Base-by-base conservation (phyloP, 1,140 invertebrate genomes). In the Drosophila tsacasi region DNA sequence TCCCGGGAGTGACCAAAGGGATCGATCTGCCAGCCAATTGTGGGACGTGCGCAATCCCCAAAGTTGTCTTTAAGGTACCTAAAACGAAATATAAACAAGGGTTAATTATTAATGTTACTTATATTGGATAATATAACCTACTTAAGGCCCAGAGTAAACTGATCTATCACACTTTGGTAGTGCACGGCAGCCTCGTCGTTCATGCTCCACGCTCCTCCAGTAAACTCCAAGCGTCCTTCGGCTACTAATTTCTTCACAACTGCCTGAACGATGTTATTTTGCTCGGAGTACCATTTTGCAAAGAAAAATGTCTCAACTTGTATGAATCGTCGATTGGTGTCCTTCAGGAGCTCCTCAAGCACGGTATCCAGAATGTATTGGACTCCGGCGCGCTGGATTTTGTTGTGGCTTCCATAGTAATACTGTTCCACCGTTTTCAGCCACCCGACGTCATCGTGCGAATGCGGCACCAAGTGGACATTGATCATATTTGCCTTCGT, bases 381-480 rank as follows among this genome's bases (percentile, higher is more conserved):
- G 0, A 98, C 97, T 2, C 97, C 97, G 17, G 96, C 97, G 39
- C 95, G 94, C 87, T 97, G 97, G 12, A 96, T 97, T 2, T 85
- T 91, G 15, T 95, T 95, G 15, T 94, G 78, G 94, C 95, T 95
- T 83, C 97, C 97, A 93, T 96, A 97, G 84, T 96, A 99, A 93
- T 99, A 99, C 87, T 99, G 97, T 92, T 98, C 97, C 1, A 98
- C 96, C 0, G 98, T 98, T 93, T 98, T 98, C 5, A 98, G 92
- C 98, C 98, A 99, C 15, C 98, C 98, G 1, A 98, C 97, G 93
- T 99, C 98, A 91, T 98, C 97, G 86, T 99, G 98, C 2, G 96
- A 96, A 81, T 97, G 96, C 0, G 97, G 93, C 0, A 98, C 95
- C 9, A 98, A 93, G 86, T 98, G 97, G 9, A 98, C 96, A 92